Base-by-base conservation (phyloP, 1,140 invertebrate genomes). In the Macrobrachium rosenbergii region DNA sequence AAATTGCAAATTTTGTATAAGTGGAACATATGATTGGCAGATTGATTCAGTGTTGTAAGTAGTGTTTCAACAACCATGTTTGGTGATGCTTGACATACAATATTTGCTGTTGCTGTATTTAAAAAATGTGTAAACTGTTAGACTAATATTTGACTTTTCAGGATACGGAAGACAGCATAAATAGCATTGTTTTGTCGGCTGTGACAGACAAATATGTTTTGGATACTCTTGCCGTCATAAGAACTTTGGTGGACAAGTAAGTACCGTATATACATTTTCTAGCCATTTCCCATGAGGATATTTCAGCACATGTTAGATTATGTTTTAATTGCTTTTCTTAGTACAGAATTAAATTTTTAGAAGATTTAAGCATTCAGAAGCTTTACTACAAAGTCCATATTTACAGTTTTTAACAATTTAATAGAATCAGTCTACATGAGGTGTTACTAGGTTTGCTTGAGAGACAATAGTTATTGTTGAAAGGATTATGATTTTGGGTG, bases 241-340 rank as follows among this genome's bases (percentile, higher is more conserved):
- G 96, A 87, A 95, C 95, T 45, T 93, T 97, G 73, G 96, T 97
- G 87, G 96, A 97, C 92, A 97, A 96, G 96, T 96, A 94, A 92
- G 94, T 93, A n/a, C n/a, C n/a, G n/a, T n/a, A 52, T 16, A 37
- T 37, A 37, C 28, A 37, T 37, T 37, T 37, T 62, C 52, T 82
- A 81, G 88, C 76, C 21, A 83, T 64, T 17, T 10, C 43, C 1
- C 21, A 37, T 23, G n/a, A 77, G 62, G 12, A n/a, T 52, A 28
- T 52, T 88, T 0, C 52, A 12, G 62, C 43, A 43, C 16, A 62
- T 19, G 1, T 28, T 52, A n/a, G 28, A 62, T n/a, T 43, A 2
- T 43, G 73, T 69, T 17, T n/a, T 17, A 69, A 12, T 28, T 28
- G 12, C 28, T 0, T 69, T 28, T n/a, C 58, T 14, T 0, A 16